phyloP scores from a whole-genome alignment of 2,888 invertebrate species.

The Idaea biselata region DNA sequence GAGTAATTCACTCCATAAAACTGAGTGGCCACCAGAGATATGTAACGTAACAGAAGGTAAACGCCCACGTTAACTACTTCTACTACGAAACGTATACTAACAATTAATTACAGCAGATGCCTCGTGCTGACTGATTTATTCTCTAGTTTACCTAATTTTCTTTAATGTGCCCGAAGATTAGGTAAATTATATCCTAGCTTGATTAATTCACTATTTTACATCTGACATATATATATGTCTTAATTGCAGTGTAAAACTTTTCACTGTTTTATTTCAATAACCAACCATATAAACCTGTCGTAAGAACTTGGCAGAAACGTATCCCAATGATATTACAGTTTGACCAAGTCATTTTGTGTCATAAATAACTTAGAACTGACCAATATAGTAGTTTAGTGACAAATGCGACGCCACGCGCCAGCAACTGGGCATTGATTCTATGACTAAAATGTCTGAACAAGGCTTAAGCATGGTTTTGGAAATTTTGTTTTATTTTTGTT shows the following conservation, averaged over 20 bases:
- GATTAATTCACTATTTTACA: constrained; percentile 18
- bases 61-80: constrained; percentile 16
- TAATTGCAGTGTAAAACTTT: constrained; percentile 1
- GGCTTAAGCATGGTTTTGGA: too few species aligned
- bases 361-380: too few species aligned
- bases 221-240: constrained; percentile 11
- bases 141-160: constrained; percentile 29
- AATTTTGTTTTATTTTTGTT: too few species aligned
- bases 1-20: constrained; percentile 28
- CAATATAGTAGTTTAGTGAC: too few species aligned
- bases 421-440: too few species aligned
- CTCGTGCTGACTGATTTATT: constrained; percentile 42
- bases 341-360: too few species aligned
- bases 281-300: constrained; percentile 2
- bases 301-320: not conserved
- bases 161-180: constrained; percentile 24
- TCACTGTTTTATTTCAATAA: constrained; percentile 8
- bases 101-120: constrained; percentile 48
- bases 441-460: too few species aligned
- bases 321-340: too few species aligned
- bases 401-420: too few species aligned
- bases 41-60: constrained; percentile 5
- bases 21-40: constrained; percentile 20
- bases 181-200: constrained; percentile 22
- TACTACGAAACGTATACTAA: constrained; percentile 29